These are phyloP conservation scores for Cyclophora punctaria DNA, from an alignment of 2,888 invertebrate species.

Conservation along the genomic window DNA sequence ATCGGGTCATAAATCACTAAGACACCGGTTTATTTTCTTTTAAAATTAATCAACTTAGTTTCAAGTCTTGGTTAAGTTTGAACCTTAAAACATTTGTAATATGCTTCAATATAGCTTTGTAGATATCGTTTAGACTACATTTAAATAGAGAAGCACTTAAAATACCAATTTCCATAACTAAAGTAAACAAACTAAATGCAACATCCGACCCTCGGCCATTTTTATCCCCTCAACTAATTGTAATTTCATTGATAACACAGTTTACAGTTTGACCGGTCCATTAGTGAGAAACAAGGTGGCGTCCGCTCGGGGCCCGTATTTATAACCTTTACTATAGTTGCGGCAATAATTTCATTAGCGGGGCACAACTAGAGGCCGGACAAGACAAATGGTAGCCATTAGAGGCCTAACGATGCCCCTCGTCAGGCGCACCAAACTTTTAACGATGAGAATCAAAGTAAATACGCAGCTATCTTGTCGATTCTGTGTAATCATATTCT, in stretches of 20 bases:
- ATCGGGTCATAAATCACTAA: background rate
- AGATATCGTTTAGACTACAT: too few species aligned
- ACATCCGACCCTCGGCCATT: slow-evolving; percentile 62
- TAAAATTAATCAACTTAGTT: too few species aligned
- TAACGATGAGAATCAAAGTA: slow-evolving; percentile 75
- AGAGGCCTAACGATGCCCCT: slow-evolving; percentile 71
- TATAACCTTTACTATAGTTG: slow-evolving; percentile 74
- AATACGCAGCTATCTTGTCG: slow-evolving; percentile 72
- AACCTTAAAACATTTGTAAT: background rate
- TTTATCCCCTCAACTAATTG: slow-evolving; percentile 69
- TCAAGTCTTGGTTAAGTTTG: too few species aligned
- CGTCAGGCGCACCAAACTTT: slow-evolving; percentile 69
- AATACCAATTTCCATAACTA: slow-evolving; percentile 18
- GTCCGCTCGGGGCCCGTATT: slow-evolving; percentile 65
- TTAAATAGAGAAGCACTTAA: too few species aligned
- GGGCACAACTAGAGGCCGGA: slow-evolving; percentile 72
- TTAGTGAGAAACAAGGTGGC: slow-evolving; percentile 72
- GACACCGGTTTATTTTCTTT: background rate
- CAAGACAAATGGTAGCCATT: slow-evolving; percentile 76
- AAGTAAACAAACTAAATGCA: slow-evolving; percentile 48
- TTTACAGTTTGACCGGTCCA: slow-evolving; percentile 76
- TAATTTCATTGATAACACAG: slow-evolving; percentile 75
- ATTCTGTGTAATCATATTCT: slow-evolving; percentile 67
- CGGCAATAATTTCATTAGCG: slow-evolving; percentile 76
- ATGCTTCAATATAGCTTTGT: too few species aligned